These are phyloP conservation scores for Luperina testacea DNA, from an alignment of 2,888 invertebrate genomes.

Conservation along the genomic window DNA sequence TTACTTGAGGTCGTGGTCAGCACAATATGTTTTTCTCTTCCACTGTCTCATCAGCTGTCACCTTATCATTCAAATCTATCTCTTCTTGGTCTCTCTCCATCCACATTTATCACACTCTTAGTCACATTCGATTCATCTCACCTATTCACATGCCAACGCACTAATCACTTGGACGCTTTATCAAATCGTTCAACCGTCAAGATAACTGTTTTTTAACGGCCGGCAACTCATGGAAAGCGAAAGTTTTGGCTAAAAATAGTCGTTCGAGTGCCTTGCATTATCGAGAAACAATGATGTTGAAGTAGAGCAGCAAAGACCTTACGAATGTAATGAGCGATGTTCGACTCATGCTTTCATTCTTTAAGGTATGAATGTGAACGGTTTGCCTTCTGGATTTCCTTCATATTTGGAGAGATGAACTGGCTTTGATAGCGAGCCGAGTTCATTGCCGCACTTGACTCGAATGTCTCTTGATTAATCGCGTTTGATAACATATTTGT, in stretches of 20 bases:
- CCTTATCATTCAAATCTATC: not conserved
- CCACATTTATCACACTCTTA: not conserved
- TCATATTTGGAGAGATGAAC: constrained; percentile 1
- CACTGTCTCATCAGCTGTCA: not conserved
- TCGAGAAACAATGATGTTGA: constrained; percentile 30
- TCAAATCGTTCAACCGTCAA: constrained; percentile 28
- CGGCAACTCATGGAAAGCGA: constrained; percentile 62
- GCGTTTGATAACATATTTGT: not conserved
- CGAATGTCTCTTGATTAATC: not conserved
- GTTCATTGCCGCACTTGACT: constrained; percentile 13
- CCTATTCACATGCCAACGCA: constrained; percentile 2
- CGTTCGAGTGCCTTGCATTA: constrained; percentile 32
- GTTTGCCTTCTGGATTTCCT: constrained; percentile 19
- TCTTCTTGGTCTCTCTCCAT: not conserved
- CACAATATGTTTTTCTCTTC: not conserved
- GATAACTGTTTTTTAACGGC: constrained; percentile 39
- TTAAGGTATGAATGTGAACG: not conserved
- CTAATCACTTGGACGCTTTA: constrained; percentile 15
- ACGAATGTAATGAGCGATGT: constrained; percentile 11
- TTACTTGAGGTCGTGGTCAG: not conserved
- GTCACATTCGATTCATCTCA: not conserved
- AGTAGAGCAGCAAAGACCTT: constrained; percentile 38
- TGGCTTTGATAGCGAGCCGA: not conserved
- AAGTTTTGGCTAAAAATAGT: constrained; percentile 62
- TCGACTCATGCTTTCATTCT: constrained; percentile 21